Evolutionary conservation across 2,888 invertebrate genomes (phyloP).

Genomic region (Odontothrips loti): DNA sequence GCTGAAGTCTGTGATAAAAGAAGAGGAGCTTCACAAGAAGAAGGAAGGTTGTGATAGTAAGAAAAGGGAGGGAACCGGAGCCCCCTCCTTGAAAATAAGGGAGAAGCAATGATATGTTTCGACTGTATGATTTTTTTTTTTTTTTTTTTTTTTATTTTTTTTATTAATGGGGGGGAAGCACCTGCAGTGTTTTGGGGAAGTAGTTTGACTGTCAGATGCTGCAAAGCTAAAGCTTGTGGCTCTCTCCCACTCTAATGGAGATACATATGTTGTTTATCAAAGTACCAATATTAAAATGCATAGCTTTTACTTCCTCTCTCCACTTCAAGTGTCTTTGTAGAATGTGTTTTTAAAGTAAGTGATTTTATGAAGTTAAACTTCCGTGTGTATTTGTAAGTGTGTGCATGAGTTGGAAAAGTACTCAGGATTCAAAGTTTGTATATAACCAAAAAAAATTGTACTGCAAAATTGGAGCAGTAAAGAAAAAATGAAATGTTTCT

Average conservation of each 20-base stretch:
- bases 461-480: neutral
- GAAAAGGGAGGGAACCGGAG: conserved; percentile 5
- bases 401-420: too few species aligned
- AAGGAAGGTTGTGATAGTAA: conserved; percentile 8
- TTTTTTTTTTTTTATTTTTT: neutral
- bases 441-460: neutral
- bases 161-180: neutral
- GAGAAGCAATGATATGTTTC: neutral
- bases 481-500: neutral
- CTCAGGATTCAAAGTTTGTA: too few species aligned
- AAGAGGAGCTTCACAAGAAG: conserved; percentile 17
- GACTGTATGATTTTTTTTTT: neutral
- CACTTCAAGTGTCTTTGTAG: neutral
- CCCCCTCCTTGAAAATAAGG: neutral
- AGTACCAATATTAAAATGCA: neutral
- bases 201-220: neutral
- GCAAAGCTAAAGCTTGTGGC: neutral
- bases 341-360: neutral
- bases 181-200: neutral
- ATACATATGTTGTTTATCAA: neutral
- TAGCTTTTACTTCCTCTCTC: neutral
- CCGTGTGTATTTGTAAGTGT: neutral
- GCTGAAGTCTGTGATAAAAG: conserved; percentile 20
- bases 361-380: conserved; percentile 11
- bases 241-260: neutral